Evolutionary conservation across 2,113 vertebrate genomes (phyloP).

Genomic region (Galemys pyrenaicus): DNA sequence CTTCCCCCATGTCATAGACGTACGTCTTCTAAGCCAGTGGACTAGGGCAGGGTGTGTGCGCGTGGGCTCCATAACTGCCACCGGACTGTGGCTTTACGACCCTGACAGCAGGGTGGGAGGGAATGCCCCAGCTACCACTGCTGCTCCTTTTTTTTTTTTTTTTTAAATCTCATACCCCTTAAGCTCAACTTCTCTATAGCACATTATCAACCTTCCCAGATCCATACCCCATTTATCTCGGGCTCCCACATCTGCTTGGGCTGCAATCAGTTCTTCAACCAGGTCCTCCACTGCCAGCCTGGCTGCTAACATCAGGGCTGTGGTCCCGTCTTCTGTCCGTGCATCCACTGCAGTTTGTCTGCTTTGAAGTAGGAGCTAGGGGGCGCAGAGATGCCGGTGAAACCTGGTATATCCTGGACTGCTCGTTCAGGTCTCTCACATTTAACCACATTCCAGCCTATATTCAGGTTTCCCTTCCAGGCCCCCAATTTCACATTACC

Average conservation of each 20-base stretch:
- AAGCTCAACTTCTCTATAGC: background rate
- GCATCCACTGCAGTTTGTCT: constrained; percentile 81
- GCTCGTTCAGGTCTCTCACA: background rate
- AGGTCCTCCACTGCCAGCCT: constrained; percentile 91
- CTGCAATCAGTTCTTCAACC: constrained; percentile 91
- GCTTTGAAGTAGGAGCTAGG: constrained; percentile 79
- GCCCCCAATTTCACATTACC: background rate
- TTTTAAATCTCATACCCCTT: background rate
- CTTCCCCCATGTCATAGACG: background rate
- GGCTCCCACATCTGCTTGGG: constrained; percentile 91
- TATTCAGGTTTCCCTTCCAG: background rate
- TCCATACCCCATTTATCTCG: constrained; percentile 88
- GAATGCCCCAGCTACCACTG: background rate
- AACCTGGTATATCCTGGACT: background rate
- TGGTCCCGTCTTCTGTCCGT: constrained; percentile 79
- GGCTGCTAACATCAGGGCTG: constrained; percentile 86
- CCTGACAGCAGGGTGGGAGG: background rate
- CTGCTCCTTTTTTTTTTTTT: background rate
- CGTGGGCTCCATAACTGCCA: background rate
- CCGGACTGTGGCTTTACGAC: background rate
- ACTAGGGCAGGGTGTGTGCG: background rate
- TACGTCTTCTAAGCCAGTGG: background rate
- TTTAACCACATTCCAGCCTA: background rate
- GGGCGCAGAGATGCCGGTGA: background rate
- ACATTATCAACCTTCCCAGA: fast-evolving